phyloP scores from a whole-genome alignment of 2,888 invertebrate genomes.

The Ischnura elegans region DNA sequence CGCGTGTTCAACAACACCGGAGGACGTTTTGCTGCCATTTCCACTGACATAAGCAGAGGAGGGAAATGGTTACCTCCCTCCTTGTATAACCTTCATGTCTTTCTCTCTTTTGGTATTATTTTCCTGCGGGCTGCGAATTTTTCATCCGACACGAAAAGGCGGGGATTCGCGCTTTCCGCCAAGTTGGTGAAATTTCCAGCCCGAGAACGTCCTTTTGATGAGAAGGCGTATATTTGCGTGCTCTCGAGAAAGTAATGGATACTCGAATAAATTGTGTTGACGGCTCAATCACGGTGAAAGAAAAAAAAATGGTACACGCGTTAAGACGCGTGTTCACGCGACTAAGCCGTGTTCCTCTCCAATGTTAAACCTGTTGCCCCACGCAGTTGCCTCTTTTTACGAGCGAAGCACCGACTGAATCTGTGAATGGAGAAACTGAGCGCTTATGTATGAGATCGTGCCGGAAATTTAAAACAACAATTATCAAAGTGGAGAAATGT shows the following conservation, averaged over 20 bases:
- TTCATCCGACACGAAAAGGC: neutral
- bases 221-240: neutral
- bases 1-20: neutral
- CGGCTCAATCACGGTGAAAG: neutral
- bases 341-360: neutral
- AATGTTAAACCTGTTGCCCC: too few species aligned
- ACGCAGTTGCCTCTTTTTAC: too few species aligned
- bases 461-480: too few species aligned
- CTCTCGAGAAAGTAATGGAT: neutral
- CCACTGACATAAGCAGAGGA: neutral
- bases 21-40: neutral
- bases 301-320: too few species aligned
- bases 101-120: neutral
- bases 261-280: neutral
- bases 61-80: neutral
- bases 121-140: neutral
- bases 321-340: too few species aligned
- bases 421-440: too few species aligned
- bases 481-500: too few species aligned
- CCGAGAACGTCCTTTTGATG: neutral
- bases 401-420: too few species aligned
- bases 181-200: neutral
- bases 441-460: too few species aligned
- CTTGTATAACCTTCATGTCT: neutral
- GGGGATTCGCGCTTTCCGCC: neutral